phyloP scores from a whole-genome alignment of 2,797 vertebrate species.

The Pantherophis vulpinus region DNA sequence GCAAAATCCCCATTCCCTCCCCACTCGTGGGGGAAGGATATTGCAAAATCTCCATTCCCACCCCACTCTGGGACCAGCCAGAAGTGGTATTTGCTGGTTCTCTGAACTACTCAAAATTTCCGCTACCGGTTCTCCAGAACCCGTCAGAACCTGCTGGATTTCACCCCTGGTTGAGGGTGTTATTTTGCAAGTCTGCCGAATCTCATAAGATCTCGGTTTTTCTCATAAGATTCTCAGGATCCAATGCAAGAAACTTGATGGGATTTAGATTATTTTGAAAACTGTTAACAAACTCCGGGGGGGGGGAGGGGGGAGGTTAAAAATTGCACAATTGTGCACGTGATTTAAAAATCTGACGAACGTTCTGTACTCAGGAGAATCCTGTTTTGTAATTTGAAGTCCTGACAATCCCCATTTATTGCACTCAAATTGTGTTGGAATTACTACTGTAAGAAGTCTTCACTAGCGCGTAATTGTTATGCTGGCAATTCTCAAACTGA shows the following conservation, averaged over 20 bases:
- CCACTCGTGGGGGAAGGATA: no score
- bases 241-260: neutral
- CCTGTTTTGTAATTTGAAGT: neutral
- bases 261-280: neutral
- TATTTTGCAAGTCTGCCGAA: neutral
- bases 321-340: neutral
- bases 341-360: neutral
- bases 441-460: neutral
- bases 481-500: neutral
- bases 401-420: neutral
- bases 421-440: neutral
- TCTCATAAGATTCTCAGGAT: neutral
- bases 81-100: no score
- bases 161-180: no score
- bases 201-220: neutral
- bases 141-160: no score
- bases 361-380: neutral
- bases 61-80: no score
- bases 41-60: no score
- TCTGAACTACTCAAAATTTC: no score
- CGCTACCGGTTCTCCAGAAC: no score
- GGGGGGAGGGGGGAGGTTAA: rapidly evolving
- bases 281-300: neutral
- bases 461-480: neutral
- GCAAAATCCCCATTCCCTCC: no score